These are phyloP conservation scores for Novumbra hubbsi DNA, from an alignment of 2,797 vertebrate genomes.

Conservation along the genomic window DNA sequence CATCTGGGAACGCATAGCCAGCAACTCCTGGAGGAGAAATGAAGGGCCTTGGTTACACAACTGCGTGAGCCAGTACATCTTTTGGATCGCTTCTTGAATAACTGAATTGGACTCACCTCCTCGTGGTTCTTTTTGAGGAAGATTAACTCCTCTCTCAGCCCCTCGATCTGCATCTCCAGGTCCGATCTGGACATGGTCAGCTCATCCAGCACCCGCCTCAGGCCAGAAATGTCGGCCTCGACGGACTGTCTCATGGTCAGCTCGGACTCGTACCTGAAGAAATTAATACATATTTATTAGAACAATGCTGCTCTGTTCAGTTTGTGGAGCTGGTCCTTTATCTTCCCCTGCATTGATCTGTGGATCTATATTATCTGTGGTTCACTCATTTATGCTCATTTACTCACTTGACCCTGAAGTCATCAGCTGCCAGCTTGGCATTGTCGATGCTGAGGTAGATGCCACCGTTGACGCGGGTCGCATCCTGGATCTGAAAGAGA, in stretches of 20 bases:
- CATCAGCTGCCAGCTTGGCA: conserved; percentile 79
- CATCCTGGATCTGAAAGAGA: conserved; percentile 70
- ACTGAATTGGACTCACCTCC: not conserved
- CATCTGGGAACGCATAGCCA: conserved; percentile 63
- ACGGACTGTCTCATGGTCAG: conserved; percentile 72
- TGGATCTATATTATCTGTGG: not conserved
- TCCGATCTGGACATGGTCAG: conserved; percentile 62
- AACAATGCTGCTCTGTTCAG: no score
- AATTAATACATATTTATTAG: not conserved
- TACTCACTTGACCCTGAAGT: conserved; percentile 84
- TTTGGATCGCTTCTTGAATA: not conserved
- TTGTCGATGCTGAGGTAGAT: conserved; percentile 80
- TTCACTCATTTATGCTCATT: conserved; percentile 4
- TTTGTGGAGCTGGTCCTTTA: not conserved
- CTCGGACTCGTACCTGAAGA: conserved; percentile 76
- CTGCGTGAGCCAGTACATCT: not conserved
- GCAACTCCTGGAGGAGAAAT: conserved; percentile 65
- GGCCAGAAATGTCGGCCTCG: conserved; percentile 78
- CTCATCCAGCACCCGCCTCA: conserved; percentile 80
- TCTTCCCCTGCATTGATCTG: not conserved
- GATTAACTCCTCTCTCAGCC: not conserved
- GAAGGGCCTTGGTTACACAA: not conserved
- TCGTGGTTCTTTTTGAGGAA: not conserved
- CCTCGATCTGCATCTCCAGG: conserved; percentile 2
- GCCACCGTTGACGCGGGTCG: conserved; percentile 65